These are phyloP conservation scores for Seladonia tumulorum DNA, from an alignment of 2,888 invertebrate species.

Conservation along the genomic window DNA sequence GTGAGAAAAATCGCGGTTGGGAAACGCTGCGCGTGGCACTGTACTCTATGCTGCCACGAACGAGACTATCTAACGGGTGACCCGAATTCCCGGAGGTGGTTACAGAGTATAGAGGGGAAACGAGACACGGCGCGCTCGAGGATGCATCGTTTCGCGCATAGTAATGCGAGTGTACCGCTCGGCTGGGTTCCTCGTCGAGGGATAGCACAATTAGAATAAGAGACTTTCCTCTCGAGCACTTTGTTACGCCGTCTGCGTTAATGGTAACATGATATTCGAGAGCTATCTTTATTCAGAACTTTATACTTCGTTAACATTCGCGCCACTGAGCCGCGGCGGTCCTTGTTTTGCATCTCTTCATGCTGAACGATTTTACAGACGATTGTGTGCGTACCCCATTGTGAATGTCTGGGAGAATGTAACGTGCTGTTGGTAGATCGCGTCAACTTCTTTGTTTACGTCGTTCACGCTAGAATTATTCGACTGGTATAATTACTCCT, in stretches of 20 bases:
- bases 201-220: constrained; percentile 37
- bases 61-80: constrained; percentile 61
- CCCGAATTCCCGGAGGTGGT: constrained; percentile 54
- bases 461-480: not conserved
- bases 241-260: constrained; percentile 3
- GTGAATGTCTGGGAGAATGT: not conserved
- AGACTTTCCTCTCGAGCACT: constrained; percentile 17
- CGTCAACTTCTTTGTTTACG: not conserved
- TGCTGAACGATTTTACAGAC: not conserved
- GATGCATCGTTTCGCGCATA: constrained; percentile 48
- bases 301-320: constrained; percentile 11
- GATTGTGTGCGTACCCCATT: not conserved
- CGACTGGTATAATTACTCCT: not conserved
- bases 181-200: too few species aligned
- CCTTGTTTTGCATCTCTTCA: not conserved
- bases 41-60: not conserved
- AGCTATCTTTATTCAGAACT: constrained; percentile 4
- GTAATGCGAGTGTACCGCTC: constrained; percentile 30
- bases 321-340: constrained; percentile 3
- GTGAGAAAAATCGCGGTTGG: constrained; percentile 55
- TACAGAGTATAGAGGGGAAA: constrained; percentile 24
- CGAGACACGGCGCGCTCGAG: constrained; percentile 39
- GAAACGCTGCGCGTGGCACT: constrained; percentile 42
- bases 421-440: not conserved
- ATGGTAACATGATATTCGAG: constrained; percentile 1